Percentiles rank a stretch among this genome's conserved stretches.
Conservation (phyloP, 1,140 invertebrate species). For the Lerema accius region DNA sequence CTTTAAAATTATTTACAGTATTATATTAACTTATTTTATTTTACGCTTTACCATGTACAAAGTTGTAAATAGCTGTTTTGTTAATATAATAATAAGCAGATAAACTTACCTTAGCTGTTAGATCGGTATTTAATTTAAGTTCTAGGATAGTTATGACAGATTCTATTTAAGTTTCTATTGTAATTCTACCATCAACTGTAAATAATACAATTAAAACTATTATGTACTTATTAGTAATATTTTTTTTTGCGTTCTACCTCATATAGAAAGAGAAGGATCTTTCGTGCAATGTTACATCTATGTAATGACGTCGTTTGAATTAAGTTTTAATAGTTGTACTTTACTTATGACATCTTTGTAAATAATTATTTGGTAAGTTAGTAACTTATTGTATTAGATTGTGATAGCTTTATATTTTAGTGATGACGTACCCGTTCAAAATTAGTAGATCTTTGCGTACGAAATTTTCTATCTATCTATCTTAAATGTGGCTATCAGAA, state of each 20-base stretch:
- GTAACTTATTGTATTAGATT: conserved; percentile 75
- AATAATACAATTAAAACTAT: conserved; percentile 40
- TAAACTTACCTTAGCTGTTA: conserved; percentile 31
- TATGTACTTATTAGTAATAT: conserved; percentile 57
- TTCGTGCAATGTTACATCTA: conserved; percentile 29
- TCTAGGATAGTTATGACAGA: conserved; percentile 24
- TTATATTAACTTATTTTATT: conserved; percentile 76
- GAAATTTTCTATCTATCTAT: conserved; percentile 38
- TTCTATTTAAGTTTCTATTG: conserved; percentile 42
- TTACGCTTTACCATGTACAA: conserved; percentile 62
- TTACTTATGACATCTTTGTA: conserved; percentile 36
- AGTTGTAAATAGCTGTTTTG: conserved; percentile 71
- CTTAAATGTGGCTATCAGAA: conserved; percentile 23
- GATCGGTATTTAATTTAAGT: conserved; percentile 19
- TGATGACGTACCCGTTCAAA: conserved; percentile 34
- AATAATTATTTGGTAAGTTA: conserved; percentile 51
- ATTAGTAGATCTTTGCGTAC: conserved; percentile 38
- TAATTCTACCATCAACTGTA: conserved; percentile 38
- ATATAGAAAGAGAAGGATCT: conserved; percentile 45
- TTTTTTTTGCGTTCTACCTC: conserved; percentile 66
- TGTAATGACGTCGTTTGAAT: conserved; percentile 25
- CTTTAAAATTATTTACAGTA: conserved; percentile 81
- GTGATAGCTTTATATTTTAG: conserved; percentile 62
- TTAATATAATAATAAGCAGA: conserved; percentile 47
- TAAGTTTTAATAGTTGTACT: conserved; percentile 34